Evolutionary conservation across 2,888 invertebrate species (phyloP), one percentile per base, ranked within the genome.

Genomic region (Nymphalis urticae): DNA sequence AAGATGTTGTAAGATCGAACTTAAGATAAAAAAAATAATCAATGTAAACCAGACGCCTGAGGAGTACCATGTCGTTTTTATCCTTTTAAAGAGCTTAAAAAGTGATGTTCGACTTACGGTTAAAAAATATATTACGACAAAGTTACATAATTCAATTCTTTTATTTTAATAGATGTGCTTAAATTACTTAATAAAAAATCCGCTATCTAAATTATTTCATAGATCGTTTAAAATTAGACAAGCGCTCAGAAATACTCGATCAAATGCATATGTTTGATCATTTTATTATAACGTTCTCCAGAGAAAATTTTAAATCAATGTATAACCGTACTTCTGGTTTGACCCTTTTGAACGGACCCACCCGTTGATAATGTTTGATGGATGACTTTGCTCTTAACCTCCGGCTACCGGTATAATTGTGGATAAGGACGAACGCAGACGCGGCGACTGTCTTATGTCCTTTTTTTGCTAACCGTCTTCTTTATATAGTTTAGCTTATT

Each of bases 341-440:
- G 70, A 70, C 70, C 72, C 70, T 69, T 69, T 72, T 73, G 73
- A 73, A 69, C 73, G 70, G 73, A 74, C 76, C 73, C 75, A 75
- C 77, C 76, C 74, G 75, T 76, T 76, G 75, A 78, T 78, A 78
- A 79, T 76, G 66, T 70, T 74, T 83, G 84, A 83, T 82, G 75
- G 78, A 82, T 84, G 74, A 74, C 75, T 78, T 77, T 78, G 77
- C 82, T 76, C 80, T 83, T 84, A 83, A 83, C 81, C 79, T 79
- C 75, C 65, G 60, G 76, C 80, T 76, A 78, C 80, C 79, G 77
- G 73, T 79, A 76, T 83, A 85, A 85, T 85, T 83, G 84, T 79
- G 78, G 79, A 72, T 74, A 75, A 76, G 76, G 73, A 68, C 63
- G 17, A 27, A 59, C 56, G 27, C 68, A 63, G 9, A 21, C 24